Conservation (phyloP, 2,797 vertebrate species). For the Podargus strigoides region DNA sequence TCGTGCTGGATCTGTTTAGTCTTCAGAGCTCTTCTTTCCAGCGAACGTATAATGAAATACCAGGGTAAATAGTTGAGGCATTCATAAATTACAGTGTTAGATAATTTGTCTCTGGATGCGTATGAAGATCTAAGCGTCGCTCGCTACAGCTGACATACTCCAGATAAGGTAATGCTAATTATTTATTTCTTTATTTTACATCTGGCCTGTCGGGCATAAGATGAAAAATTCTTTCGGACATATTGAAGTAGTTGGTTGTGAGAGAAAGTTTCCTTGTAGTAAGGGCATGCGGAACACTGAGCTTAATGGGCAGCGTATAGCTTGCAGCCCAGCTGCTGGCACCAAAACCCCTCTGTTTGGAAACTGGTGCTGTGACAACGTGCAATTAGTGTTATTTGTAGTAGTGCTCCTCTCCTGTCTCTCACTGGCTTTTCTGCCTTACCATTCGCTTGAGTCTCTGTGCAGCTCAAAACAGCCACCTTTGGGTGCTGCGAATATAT, state of each 20-base stretch:
- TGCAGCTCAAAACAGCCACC: neutral
- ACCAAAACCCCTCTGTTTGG: accelerated
- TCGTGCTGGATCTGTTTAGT: constrained; percentile 11
- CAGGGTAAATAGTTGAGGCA: neutral
- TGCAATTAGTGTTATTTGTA: neutral
- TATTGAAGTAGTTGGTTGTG: neutral
- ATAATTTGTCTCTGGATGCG: neutral
- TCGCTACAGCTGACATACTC: neutral
- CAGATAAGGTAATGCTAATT: constrained; percentile 27
- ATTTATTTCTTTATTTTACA: neutral
- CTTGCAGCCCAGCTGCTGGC: neutral
- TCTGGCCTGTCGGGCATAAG: neutral
- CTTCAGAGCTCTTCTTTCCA: constrained; percentile 2
- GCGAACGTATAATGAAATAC: neutral
- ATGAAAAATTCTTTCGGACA: neutral
- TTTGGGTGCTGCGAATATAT: neutral
- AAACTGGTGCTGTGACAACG: neutral
- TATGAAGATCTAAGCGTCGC: neutral
- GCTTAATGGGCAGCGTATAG: accelerated
- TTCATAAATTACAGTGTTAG: constrained; percentile 1
- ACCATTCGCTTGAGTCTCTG: accelerated
- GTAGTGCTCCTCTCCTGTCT: neutral
- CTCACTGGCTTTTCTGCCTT: neutral
- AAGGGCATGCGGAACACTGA: neutral
- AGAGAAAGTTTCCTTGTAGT: neutral